A percentile compares a stretch with the other conserved stretches of the same genome.
Conservation (phyloP, 2,888 invertebrate genomes). For the Xiphydria camelus region DNA sequence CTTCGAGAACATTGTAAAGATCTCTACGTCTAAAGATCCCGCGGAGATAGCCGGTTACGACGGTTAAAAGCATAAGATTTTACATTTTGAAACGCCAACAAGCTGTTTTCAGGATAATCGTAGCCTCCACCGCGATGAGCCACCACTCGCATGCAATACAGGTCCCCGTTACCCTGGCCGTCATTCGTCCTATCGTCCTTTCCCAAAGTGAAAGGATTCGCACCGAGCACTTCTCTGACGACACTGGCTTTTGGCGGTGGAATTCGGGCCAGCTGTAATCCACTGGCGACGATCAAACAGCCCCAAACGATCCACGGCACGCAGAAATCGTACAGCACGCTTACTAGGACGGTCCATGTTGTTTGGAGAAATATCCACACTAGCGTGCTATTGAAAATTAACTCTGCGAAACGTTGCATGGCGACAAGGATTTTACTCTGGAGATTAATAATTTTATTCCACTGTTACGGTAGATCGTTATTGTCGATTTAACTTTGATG, state of each 20-base stretch:
- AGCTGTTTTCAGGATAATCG: constrained; percentile 81
- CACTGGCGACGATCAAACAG: constrained; percentile 31
- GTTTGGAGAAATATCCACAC: constrained; percentile 44
- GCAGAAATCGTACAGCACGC: constrained; percentile 38
- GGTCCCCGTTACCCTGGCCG: constrained; percentile 33
- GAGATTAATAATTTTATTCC: no score
- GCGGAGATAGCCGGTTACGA: no score
- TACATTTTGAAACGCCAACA: constrained; percentile 73
- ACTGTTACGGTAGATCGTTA: no score
- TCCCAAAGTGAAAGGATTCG: constrained; percentile 38
- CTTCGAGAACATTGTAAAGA: no score
- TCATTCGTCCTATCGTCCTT: constrained; percentile 22
- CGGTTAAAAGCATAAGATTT: constrained; percentile 44
- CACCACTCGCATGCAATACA: constrained; percentile 63
- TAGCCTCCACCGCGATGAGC: constrained; percentile 77
- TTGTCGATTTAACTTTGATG: no score
- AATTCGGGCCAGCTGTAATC: constrained; percentile 37
- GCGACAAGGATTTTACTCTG: no score
- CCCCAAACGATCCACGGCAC: constrained; percentile 50
- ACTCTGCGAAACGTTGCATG: constrained; percentile 31
- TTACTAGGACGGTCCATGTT: constrained; percentile 31
- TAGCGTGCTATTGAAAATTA: constrained; percentile 33
- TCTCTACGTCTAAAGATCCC: no score
- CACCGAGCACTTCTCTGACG: constrained; percentile 46
- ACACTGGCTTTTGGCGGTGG: constrained; percentile 36